Conservation (phyloP, 2,113 vertebrate genomes). For the Phodopus roborovskii region DNA sequence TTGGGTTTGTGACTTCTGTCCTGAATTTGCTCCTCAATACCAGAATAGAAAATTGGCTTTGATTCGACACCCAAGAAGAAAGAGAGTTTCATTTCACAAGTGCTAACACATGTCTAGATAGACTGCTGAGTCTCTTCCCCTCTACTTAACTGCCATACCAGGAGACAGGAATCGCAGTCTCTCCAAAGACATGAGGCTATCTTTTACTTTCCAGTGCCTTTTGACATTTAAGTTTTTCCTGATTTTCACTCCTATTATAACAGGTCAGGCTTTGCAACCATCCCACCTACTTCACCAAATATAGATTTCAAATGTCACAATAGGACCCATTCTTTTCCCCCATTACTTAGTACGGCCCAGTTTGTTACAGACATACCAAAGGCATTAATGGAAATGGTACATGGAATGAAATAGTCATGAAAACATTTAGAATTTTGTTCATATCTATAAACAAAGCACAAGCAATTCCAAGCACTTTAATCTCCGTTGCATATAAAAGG, state of each 20-base stretch:
- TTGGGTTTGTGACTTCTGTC: not conserved
- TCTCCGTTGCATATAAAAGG: constrained; percentile 43
- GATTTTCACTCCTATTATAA: not conserved
- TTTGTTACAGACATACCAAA: not conserved
- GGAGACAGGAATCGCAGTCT: not conserved
- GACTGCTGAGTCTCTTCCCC: not conserved
- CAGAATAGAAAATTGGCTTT: not conserved
- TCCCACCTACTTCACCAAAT: not conserved
- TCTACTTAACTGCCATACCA: not conserved
- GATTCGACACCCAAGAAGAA: constrained; percentile 34
- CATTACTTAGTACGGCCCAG: not conserved
- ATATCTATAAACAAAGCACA: constrained; percentile 46
- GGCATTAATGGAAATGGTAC: not conserved
- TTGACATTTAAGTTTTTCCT: not conserved
- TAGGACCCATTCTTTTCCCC: not conserved
- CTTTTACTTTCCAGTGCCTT: constrained; percentile 15
- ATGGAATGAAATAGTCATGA: not conserved
- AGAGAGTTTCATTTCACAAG: not conserved
- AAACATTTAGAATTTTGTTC: constrained; percentile 56
- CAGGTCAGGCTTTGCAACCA: not conserved
- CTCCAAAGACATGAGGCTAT: not conserved
- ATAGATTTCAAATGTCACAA: not conserved
- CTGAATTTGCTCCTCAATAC: not conserved
- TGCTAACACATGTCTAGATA: not conserved
- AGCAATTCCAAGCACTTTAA: constrained; percentile 51